These are phyloP conservation scores for Anastatus disparis DNA, from an alignment of 1,140 invertebrate species.

Conservation along the genomic window DNA sequence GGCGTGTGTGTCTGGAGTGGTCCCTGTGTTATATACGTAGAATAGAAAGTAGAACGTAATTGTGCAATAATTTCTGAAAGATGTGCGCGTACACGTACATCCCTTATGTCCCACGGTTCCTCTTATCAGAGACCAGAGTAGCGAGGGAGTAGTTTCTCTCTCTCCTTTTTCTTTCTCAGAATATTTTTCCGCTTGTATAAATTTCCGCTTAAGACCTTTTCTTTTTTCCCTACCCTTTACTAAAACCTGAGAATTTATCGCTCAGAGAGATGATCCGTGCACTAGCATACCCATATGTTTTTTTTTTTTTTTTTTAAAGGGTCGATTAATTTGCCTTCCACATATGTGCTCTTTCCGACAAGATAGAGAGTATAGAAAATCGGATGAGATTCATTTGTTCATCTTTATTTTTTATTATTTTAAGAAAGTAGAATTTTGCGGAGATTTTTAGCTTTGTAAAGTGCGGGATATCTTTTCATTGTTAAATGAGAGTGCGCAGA, in stretches of 20 bases:
- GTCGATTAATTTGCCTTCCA: too few species aligned
- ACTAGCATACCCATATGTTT: too few species aligned
- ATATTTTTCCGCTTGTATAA: constrained; percentile 21
- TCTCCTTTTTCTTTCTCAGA: neutral
- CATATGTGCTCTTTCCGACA: too few species aligned
- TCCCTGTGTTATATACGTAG: too few species aligned
- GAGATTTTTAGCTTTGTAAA: neutral
- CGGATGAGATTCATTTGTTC: too few species aligned
- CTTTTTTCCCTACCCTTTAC: too few species aligned
- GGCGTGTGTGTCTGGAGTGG: too few species aligned
- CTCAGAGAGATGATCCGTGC: neutral
- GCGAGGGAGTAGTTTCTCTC: too few species aligned
- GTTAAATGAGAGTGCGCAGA: neutral
- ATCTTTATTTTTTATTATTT: too few species aligned
- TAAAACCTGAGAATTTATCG: neutral
- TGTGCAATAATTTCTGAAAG: constrained; percentile 14
- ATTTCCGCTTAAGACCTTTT: neutral
- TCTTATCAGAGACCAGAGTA: too few species aligned
- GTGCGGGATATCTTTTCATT: constrained; percentile 6
- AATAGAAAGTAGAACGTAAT: constrained; percentile 21
- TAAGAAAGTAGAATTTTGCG: neutral
- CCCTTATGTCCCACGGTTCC: neutral
- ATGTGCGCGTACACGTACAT: neutral
- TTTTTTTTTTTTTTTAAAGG: too few species aligned
- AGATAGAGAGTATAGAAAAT: too few species aligned